Base-by-base conservation (phyloP, 1,140 invertebrate species). In the Papilio dardanus region DNA sequence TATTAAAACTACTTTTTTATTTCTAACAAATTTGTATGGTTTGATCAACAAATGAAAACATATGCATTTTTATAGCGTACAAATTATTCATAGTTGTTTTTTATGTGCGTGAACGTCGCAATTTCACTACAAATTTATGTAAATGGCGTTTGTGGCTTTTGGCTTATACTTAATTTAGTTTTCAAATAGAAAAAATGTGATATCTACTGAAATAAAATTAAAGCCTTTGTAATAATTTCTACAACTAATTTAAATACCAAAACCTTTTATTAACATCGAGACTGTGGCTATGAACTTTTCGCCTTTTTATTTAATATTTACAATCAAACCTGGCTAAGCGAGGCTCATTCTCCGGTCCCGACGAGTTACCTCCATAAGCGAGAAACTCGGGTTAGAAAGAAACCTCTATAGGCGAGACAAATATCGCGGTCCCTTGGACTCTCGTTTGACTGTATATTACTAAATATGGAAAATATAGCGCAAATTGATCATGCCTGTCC, bases 11-110 rank as follows among this genome's bases (percentile, higher is more conserved):
- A 28, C 21, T 62, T 50, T 50, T 62, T 62, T 62, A 62, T 62
- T 62, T 62, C 12, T 28, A 62, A 28, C 54, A 62, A 28, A 21
- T 62, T 14, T 30, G 19, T 62, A 62, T 30, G 24, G 30, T 62
- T 62, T 62, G 28, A 30, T 62, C 54, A 28, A 28, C 12, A 62
- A 62, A 62, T 62, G 14, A 62, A 62, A 62, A 62, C 54, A 14
- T 62, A 62, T 62, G 54, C 54, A 62, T 62, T 62, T 62, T 14
- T 62, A 62, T 62, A 62, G 54, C 24, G 12, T 62, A 62, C 54
- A 62, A 62, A 62, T 62, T 62, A 62, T 62, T 62, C 54, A 62
- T 62, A 62, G 54, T 62, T 62, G n/a, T n/a, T 62, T 58, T 62
- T 62, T 62, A 62, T 62, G 54, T 62, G 54, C 54, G 54, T 62